These are phyloP conservation scores for Drosophila miranda DNA, from an alignment of 1,140 invertebrate genomes.

Conservation along the genomic window DNA sequence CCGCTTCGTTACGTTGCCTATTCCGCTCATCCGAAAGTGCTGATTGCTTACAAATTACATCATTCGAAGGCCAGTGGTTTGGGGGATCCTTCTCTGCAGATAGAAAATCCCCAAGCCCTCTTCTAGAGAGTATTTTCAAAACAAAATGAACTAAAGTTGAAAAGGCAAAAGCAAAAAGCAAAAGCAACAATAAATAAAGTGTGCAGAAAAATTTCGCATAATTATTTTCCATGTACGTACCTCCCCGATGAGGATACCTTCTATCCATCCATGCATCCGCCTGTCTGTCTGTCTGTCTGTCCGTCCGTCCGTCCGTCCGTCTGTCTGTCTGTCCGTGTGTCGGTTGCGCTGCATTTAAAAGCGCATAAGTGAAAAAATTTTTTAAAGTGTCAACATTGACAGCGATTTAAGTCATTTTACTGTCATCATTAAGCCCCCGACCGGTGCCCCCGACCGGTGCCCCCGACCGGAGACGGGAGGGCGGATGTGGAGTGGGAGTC, in stretches of 20 bases:
- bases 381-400: slow-evolving; percentile 81
- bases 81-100: no score
- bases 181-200: slow-evolving; percentile 54
- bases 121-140: neutral
- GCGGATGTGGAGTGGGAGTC: no score
- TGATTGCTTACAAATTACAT: no score
- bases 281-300: neutral
- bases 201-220: slow-evolving; percentile 74
- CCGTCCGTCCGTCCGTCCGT: neutral
- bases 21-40: no score
- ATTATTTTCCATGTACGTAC: slow-evolving; percentile 65
- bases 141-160: slow-evolving; percentile 23
- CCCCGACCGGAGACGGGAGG: neutral
- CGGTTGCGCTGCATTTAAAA: slow-evolving; percentile 53
- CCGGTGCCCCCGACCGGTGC: neutral
- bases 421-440: slow-evolving; percentile 70
- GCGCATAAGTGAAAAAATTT: slow-evolving; percentile 76
- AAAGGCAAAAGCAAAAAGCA: slow-evolving; percentile 16
- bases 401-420: slow-evolving; percentile 81
- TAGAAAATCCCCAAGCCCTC: no score
- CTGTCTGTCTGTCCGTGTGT: slow-evolving; percentile 1
- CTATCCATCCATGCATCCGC: slow-evolving; percentile 1
- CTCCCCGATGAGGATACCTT: slow-evolving; percentile 19
- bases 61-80: no score
- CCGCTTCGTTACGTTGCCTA: no score